Base-by-base conservation (phyloP, 2,888 invertebrate species). In the Agriotes lineatus region DNA sequence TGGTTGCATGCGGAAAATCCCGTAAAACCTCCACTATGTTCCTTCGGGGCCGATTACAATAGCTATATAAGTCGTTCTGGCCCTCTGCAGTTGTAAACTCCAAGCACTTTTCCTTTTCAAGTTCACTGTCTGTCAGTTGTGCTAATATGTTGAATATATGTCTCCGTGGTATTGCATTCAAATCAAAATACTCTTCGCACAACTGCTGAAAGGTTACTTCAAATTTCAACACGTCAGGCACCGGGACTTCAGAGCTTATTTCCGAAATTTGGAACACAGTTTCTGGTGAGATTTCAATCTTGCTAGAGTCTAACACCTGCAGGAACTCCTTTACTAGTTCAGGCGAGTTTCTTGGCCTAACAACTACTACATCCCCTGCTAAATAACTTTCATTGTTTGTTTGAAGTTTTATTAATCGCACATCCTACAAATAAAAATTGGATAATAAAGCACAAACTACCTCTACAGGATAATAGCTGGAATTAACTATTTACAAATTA, bases 341-440 rank as follows among this genome's bases (percentile, higher is more conserved):
- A 1, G 82, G 81, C 10, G 89, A 88, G 83, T 99, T 99, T 73
- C 89, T 88, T 0, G 99, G 97, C 74, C 92, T 89, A 0, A 99
- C 85, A 78, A 93, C 91, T 7, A 96, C 86, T 1, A 99, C 89
- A 86, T 99, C 98, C 0, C 99, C 99, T 0, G 97, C 95, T n/a
- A 83, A 81, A 85, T 97, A 97, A 10, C 82, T 80, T 2, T 92
- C 77, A 48, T 81, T 83, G 18, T 86, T 77, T 25, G 89, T 86
- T 77, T 86, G 85, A 69, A 96, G 87, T 77, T 89, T 90, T 19
- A 99, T 87, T 52, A 97, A 85, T 77, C 97, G 89, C 1, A 97
- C 97, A 86, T 99, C 97, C 91, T 99, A 90, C 77, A 89, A 90
- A 70, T 35, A 1, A 25, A 35, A 4, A 35, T 10, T 1, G 9